Conservation (phyloP, 2,113 vertebrate genomes). For the Semnornis frantzii region DNA sequence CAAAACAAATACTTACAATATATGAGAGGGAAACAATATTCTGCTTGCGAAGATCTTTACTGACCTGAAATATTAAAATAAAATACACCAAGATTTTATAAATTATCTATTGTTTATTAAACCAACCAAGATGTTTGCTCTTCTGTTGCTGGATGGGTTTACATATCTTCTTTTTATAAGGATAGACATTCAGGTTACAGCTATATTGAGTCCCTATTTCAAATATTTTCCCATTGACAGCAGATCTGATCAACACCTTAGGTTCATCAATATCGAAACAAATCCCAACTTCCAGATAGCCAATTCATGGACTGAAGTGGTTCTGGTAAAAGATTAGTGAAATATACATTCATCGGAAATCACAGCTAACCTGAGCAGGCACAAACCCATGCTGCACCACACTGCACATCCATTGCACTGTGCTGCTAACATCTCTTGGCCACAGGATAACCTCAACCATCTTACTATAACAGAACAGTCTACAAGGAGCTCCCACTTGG, state of each 20-base stretch:
- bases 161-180: background rate
- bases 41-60: background rate
- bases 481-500: background rate
- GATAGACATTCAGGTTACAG: too few relatives aligned
- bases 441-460: background rate
- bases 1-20: background rate
- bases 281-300: background rate
- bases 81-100: background rate
- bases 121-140: background rate
- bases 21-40: background rate
- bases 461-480: background rate
- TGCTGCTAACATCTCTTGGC: too few relatives aligned
- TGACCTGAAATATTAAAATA: background rate
- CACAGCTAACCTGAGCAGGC: background rate
- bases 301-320: background rate
- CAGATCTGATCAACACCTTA: background rate
- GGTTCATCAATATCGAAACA: background rate
- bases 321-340: background rate
- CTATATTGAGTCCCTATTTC: too few relatives aligned
- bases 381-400: background rate
- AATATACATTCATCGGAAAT: background rate
- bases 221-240: background rate
- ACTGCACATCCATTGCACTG: rapidly evolving
- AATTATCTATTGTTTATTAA: background rate
- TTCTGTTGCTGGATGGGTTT: background rate